Evolutionary conservation across 2,113 vertebrate genomes (phyloP), one percentile per base, ranked within the genome.

Genomic region (Psettodes erumei): DNA sequence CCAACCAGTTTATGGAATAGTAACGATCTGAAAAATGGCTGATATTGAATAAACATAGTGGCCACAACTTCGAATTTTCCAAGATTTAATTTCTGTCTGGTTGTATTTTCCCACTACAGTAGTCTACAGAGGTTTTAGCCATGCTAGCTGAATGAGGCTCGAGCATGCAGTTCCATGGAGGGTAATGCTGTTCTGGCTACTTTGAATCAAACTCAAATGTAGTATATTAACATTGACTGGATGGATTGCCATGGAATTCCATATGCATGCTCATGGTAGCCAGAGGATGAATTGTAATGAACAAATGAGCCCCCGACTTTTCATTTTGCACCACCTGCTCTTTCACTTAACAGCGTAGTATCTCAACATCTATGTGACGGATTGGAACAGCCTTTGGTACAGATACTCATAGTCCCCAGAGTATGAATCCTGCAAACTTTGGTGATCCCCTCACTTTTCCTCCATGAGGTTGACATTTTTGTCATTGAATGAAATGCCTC

Each of bases 1-100:
- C 81, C 71, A 89, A 75, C 47, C 63, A 63, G 64, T 88, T 90
- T 84, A 83, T 78, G 66, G 76, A 70, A 71, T 53, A 75, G 56
- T 61, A 84, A 85, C 61, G 72, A 82, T 64, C 64, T 82, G 84
- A 84, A 76, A 86, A 87, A 85, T 78, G 61, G 55, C 59, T 55
- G 70, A 82, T 86, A 74, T 87, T 87, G 66, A 81, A 85, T 78
- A 88, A 81, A 90, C 81, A 86, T 35, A 32, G 72, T 5, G 69
- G 71, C 81, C 63, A 48, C 55, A 76, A 56, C 48, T 60, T 81
- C 47, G 59, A 70, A 62, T 78, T 82, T 77, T 82, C 62, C 61
- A 55, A 67, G 63, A 77, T 74, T 77, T 48, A 71, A 64, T 61
- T 32, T 81, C 74, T 75, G 54, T 66, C 77, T 61, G 65, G 67